These are phyloP conservation scores for Damaliscus lunatus DNA, from an alignment of 2,113 vertebrate species.

Conservation along the genomic window DNA sequence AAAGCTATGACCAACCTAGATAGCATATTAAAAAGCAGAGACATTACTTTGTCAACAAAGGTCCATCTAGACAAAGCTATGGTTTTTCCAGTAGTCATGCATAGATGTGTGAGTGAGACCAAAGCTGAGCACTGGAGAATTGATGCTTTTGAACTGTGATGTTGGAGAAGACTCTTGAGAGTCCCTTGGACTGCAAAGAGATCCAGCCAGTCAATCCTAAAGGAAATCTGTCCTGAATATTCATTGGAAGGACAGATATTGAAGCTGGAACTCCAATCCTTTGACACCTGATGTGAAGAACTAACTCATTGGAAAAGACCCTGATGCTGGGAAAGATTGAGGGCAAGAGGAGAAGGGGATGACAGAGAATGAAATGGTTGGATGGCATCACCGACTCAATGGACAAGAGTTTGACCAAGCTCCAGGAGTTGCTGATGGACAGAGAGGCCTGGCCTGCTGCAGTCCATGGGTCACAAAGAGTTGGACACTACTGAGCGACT, in stretches of 20 bases:
- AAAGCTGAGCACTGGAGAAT: not conserved
- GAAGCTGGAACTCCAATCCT: not conserved
- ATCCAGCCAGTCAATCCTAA: not conserved
- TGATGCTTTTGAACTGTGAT: not conserved
- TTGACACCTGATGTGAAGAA: not conserved
- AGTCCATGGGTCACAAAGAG: not conserved
- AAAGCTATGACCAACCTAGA: not conserved
- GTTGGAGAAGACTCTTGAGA: not conserved
- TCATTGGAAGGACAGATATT: not conserved
- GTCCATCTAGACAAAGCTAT: not conserved
- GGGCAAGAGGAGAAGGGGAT: not conserved
- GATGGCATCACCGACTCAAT: not conserved
- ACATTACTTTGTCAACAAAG: not conserved
- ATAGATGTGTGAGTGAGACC: not conserved
- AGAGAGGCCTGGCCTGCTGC: not conserved
- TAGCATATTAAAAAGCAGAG: not conserved
- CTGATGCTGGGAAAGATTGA: not conserved
- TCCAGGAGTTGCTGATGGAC: not conserved
- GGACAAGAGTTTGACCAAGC: not conserved
- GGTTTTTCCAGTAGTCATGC: not conserved
- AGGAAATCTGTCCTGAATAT: not conserved
- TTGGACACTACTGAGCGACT: not conserved
- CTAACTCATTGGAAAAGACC: not conserved
- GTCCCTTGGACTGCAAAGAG: not conserved
- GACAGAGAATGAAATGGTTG: not conserved